These are phyloP conservation scores for Isotomurus palustris DNA, from an alignment of 2,888 invertebrate genomes.

Conservation along the genomic window DNA sequence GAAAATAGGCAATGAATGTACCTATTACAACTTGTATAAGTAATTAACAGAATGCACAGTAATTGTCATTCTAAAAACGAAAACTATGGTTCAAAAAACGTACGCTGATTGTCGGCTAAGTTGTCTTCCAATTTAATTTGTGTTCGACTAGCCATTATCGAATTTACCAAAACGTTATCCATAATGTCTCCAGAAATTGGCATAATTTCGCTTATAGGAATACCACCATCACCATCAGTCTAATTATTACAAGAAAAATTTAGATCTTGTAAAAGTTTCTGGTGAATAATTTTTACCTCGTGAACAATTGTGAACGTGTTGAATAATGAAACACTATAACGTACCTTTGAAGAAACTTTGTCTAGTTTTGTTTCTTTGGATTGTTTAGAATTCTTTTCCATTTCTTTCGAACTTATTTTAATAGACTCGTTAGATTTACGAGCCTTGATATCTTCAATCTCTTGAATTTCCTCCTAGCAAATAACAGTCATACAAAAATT, in stretches of 20 bases:
- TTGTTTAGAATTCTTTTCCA: neutral
- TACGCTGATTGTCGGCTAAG: constrained; percentile 54
- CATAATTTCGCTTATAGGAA: constrained; percentile 61
- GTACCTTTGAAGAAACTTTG: neutral
- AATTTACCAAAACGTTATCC: constrained; percentile 63
- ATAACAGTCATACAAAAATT: constrained; percentile 1
- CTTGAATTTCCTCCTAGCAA: constrained; percentile 66
- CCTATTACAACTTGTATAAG: neutral
- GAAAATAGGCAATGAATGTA: neutral
- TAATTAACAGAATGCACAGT: no score
- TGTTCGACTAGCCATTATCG: constrained; percentile 61
- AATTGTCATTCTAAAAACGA: no score
- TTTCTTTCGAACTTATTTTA: neutral
- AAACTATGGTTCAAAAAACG: neutral
- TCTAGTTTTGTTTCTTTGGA: neutral
- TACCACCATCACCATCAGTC: constrained; percentile 57
- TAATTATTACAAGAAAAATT: neutral
- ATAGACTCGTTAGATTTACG: constrained; percentile 52
- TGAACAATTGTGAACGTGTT: neutral
- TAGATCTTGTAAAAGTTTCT: no score
- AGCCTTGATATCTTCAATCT: constrained; percentile 63
- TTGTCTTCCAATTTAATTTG: constrained; percentile 56
- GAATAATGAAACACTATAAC: neutral
- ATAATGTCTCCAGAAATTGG: constrained; percentile 59
- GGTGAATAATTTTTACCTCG: no score